Conservation (phyloP, 1,140 invertebrate genomes). For the Chrysopa pallens region DNA sequence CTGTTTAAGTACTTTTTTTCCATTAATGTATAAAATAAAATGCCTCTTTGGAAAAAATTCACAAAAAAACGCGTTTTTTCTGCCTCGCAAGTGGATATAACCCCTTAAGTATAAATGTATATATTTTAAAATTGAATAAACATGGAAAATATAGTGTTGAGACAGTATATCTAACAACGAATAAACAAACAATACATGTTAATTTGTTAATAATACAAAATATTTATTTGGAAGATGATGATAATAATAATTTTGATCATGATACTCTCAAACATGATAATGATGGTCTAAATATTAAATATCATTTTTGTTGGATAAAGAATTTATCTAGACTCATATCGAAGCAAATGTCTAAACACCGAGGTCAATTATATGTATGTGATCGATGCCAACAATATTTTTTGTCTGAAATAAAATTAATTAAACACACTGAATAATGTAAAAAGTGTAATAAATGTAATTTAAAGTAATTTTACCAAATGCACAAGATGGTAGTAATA, state of each 20-base stretch:
- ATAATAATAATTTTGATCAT: too few relatives aligned
- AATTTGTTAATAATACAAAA: constrained; percentile 13
- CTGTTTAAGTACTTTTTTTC: too few relatives aligned
- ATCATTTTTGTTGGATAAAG: constrained; percentile 16
- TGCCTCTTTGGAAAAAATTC: too few relatives aligned
- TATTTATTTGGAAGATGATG: constrained; percentile 7
- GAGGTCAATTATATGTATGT: constrained; percentile 12
- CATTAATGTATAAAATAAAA: too few relatives aligned
- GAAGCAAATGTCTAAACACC: constrained; percentile 10
- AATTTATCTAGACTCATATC: constrained; percentile 12
- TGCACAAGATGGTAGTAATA: background rate
- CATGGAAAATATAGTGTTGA: constrained; percentile 3
- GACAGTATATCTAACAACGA: constrained; percentile 7
- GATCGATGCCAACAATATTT: constrained; percentile 15
- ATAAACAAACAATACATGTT: constrained; percentile 11
- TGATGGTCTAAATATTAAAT: constrained; percentile 4
- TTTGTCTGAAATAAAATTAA: constrained; percentile 7
- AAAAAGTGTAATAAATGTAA: constrained; percentile 4
- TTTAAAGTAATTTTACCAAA: background rate
- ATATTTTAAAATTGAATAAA: constrained; percentile 5
- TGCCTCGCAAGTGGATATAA: too few relatives aligned
- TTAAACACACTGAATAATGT: constrained; percentile 8
- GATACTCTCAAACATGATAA: background rate
- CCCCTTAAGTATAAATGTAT: constrained; percentile 13
- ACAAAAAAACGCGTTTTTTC: too few relatives aligned